Evolutionary conservation across 2,888 invertebrate genomes (phyloP).

Genomic region (Agrotis clavis): DNA sequence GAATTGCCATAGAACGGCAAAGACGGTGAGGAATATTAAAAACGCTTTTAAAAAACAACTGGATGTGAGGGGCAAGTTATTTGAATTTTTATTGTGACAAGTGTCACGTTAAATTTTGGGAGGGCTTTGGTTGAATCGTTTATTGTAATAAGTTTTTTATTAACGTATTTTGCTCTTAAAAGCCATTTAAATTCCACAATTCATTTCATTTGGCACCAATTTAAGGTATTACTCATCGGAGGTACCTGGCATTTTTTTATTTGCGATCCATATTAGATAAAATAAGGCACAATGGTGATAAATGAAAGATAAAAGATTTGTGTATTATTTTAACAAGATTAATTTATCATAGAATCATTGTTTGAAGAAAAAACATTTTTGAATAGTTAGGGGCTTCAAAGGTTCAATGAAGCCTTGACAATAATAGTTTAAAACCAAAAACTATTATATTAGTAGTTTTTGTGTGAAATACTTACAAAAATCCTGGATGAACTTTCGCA

Average conservation of each 20-base stretch:
- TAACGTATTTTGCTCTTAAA: neutral
- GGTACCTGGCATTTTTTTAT: neutral
- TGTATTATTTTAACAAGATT: too few species aligned
- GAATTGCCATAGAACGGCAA: slow-evolving; percentile 86
- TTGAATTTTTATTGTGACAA: slow-evolving; percentile 85
- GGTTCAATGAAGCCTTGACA: too few species aligned
- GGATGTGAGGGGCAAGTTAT: slow-evolving; percentile 81
- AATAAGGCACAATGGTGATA: too few species aligned
- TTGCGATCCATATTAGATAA: too few species aligned
- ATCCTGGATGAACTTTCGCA: too few species aligned
- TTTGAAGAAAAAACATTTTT: too few species aligned
- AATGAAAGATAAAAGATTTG: too few species aligned
- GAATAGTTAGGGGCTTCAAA: too few species aligned
- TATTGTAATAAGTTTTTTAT: slow-evolving; percentile 16
- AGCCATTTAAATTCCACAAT: neutral
- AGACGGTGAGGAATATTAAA: slow-evolving; percentile 89
- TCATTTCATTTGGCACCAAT: neutral
- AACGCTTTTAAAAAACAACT: slow-evolving; percentile 87
- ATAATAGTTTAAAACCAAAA: too few species aligned
- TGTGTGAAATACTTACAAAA: too few species aligned
- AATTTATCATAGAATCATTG: too few species aligned
- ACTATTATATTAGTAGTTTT: too few species aligned
- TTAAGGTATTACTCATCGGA: neutral
- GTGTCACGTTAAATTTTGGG: slow-evolving; percentile 38
- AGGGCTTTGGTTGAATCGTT: slow-evolving; percentile 26